These are phyloP conservation scores for Lasioglossum baleicum DNA, from an alignment of 1,140 invertebrate species.

Conservation along the genomic window DNA sequence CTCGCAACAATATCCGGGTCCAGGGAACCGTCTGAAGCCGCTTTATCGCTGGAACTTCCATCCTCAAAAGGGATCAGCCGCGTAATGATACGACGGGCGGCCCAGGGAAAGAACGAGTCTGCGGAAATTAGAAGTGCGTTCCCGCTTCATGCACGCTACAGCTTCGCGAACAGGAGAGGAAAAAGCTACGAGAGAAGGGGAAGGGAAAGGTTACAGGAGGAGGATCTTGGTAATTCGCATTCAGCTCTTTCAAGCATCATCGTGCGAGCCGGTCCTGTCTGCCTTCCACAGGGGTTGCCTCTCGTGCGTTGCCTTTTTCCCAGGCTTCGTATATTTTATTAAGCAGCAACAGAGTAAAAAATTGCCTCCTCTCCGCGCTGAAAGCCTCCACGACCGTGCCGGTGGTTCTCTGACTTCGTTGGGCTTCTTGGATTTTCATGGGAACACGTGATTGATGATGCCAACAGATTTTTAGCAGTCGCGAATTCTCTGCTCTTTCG, in stretches of 20 bases:
- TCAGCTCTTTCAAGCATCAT: slow-evolving; percentile 28
- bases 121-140: slow-evolving; percentile 35
- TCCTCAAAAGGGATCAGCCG: neutral
- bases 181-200: no score
- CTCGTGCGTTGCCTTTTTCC: neutral
- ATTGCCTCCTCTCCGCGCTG: neutral
- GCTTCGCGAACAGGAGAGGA: neutral
- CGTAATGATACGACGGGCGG: slow-evolving; percentile 12
- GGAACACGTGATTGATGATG: no score
- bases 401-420: no score
- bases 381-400: no score
- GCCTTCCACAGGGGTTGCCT: neutral
- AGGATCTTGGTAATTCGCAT: slow-evolving; percentile 24
- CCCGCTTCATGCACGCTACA: slow-evolving; percentile 9
- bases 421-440: no score
- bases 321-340: slow-evolving; percentile 32
- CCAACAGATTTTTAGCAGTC: no score
- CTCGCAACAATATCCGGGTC: neutral
- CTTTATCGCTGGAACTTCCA: neutral
- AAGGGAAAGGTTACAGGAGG: neutral
- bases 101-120: neutral
- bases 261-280: no score
- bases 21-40: neutral
- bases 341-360: slow-evolving; percentile 13
- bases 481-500: no score